These are phyloP conservation scores for Bostrychus sinensis DNA, from an alignment of 2,113 vertebrate genomes.

Conservation along the genomic window DNA sequence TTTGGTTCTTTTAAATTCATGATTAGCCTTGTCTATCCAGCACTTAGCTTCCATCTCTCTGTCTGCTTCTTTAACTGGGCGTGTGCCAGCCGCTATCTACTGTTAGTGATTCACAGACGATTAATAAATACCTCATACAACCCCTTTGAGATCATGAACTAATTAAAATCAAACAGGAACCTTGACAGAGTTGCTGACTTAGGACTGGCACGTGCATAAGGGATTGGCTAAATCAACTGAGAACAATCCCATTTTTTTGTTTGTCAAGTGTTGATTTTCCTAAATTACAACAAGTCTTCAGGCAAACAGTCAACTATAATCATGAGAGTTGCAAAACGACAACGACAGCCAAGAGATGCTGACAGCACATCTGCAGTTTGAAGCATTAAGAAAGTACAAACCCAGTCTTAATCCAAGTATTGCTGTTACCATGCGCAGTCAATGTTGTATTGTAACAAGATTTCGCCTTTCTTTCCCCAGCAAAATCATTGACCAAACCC, in stretches of 20 bases:
- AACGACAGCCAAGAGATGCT: slow-evolving; percentile 23
- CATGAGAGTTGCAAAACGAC: slow-evolving; percentile 19
- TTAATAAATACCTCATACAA: slow-evolving; percentile 12
- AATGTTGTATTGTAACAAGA: slow-evolving; percentile 51
- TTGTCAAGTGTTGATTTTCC: slow-evolving; percentile 25
- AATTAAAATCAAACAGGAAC: slow-evolving; percentile 34
- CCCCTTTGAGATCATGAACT: not conserved
- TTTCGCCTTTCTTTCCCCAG: slow-evolving; percentile 52
- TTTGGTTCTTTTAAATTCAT: not conserved
- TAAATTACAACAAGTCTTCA: slow-evolving; percentile 31
- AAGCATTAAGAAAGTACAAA: slow-evolving; percentile 21
- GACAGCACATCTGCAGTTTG: slow-evolving; percentile 47
- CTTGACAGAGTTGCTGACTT: slow-evolving; percentile 18
- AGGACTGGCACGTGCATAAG: slow-evolving; percentile 24
- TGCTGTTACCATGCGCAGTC: slow-evolving; percentile 51
- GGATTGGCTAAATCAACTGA: not conserved
- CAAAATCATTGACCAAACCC: slow-evolving; percentile 63
- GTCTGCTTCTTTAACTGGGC: not conserved
- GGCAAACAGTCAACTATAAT: slow-evolving; percentile 37
- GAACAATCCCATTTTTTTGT: slow-evolving; percentile 34
- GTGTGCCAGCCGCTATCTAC: not conserved
- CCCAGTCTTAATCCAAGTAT: slow-evolving; percentile 40
- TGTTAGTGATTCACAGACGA: not conserved
- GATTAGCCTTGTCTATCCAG: not conserved
- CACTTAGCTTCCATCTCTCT: not conserved